phyloP scores from a whole-genome alignment of 2,797 vertebrate genomes.

The Betta splendens region DNA sequence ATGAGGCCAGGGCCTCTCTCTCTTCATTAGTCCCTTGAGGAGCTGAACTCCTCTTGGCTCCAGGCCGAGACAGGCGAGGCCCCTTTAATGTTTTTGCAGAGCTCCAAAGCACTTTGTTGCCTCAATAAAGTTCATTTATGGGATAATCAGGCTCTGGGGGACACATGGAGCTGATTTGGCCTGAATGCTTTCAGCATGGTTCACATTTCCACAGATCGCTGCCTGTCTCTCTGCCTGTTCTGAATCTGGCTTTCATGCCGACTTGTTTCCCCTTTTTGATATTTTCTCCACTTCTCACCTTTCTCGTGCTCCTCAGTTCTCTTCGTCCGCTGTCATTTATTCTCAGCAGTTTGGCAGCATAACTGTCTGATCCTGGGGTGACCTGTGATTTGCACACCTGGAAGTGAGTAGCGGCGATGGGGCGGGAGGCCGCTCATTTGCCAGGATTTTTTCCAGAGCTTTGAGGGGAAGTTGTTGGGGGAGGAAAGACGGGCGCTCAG shows the following conservation, averaged over 20 bases:
- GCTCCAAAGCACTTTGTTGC: conserved; percentile 85
- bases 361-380: conserved; percentile 71
- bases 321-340: conserved; percentile 53
- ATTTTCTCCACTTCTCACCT: conserved; percentile 67
- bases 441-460: conserved; percentile 79
- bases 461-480: conserved; percentile 42
- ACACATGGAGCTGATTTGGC: conserved; percentile 86
- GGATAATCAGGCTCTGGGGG: conserved; percentile 81
- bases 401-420: conserved; percentile 62
- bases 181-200: conserved; percentile 83
- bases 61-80: conserved; percentile 67
- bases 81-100: conserved; percentile 78
- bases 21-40: conserved; percentile 74
- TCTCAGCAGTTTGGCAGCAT: conserved; percentile 52
- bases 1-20: conserved; percentile 48
- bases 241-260: conserved; percentile 48
- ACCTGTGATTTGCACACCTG: conserved; percentile 79
- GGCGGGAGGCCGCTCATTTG: conserved; percentile 83
- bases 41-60: conserved; percentile 53
- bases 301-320: conserved; percentile 28
- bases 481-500: conserved; percentile 50
- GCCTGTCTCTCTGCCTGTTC: conserved; percentile 32
- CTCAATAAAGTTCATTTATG: conserved; percentile 86
- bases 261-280: conserved; percentile 50
- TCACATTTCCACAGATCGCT: conserved; percentile 65